These are phyloP conservation scores for Sminthopsis crassicaudata DNA, from an alignment of 2,113 vertebrate species.

Conservation along the genomic window DNA sequence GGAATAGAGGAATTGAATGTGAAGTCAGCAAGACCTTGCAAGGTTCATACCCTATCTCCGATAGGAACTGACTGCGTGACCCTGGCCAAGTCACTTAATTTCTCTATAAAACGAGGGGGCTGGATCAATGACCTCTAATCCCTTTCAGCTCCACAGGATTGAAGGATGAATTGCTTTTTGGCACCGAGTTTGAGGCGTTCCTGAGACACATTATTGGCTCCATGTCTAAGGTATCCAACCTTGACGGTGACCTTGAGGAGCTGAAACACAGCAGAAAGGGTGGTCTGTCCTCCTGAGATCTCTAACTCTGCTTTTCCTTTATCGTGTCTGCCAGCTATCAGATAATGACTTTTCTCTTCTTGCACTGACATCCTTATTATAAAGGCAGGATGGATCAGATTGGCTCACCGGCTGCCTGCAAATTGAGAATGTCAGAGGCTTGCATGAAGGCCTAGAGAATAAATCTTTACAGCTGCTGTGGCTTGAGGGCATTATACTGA, in stretches of 20 bases:
- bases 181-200: background rate
- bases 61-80: background rate
- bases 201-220: background rate
- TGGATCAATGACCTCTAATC: background rate
- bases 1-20: background rate
- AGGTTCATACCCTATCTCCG: background rate
- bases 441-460: slow-evolving; percentile 74
- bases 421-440: slow-evolving; percentile 73
- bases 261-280: background rate
- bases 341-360: slow-evolving; percentile 66
- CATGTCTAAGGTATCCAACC: background rate
- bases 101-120: background rate
- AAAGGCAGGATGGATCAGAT: slow-evolving; percentile 71
- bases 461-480: slow-evolving; percentile 76
- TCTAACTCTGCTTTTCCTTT: background rate
- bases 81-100: background rate
- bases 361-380: slow-evolving; percentile 76
- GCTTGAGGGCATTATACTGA: slow-evolving; percentile 75
- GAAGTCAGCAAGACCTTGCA: background rate
- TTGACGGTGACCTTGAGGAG: slow-evolving; percentile 72
- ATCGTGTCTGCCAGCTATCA: slow-evolving; percentile 50
- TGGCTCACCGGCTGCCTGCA: slow-evolving; percentile 72
- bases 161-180: background rate
- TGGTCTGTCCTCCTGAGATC: background rate
- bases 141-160: background rate